Evolutionary conservation across 2,113 vertebrate genomes (phyloP).

Genomic region (Ornithorhynchus anatinus): DNA sequence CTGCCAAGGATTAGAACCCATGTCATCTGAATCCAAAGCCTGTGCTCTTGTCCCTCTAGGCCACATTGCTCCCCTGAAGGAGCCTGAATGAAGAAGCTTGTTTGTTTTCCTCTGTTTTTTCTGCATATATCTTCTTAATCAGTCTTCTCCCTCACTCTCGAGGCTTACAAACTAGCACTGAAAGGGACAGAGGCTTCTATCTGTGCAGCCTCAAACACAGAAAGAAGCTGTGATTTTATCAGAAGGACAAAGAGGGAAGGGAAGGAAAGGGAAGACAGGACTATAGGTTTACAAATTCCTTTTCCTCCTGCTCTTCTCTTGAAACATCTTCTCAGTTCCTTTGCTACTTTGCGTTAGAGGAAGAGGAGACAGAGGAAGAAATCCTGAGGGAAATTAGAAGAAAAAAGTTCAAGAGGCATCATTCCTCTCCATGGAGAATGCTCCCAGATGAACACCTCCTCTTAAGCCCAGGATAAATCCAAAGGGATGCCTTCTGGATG

Average conservation of each 20-base stretch:
- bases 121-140: not conserved
- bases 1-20: too few relatives aligned
- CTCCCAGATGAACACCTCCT: not conserved
- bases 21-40: too few relatives aligned
- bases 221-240: not conserved
- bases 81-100: too few relatives aligned
- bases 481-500: too few relatives aligned
- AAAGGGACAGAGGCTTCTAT: not conserved
- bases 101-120: too few relatives aligned
- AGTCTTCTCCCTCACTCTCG: not conserved
- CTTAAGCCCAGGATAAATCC: too few relatives aligned
- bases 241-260: too few relatives aligned
- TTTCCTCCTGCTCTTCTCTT: not conserved
- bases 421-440: not conserved
- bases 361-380: not conserved
- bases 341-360: not conserved
- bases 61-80: too few relatives aligned
- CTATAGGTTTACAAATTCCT: not conserved
- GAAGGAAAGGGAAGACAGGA: not conserved
- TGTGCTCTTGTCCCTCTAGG: too few relatives aligned
- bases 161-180: not conserved
- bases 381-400: not conserved
- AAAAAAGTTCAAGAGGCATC: not conserved
- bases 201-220: not conserved
- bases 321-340: not conserved